These are phyloP conservation scores for Diloba caeruleocephala DNA, from an alignment of 2,888 invertebrate species.

Conservation along the genomic window DNA sequence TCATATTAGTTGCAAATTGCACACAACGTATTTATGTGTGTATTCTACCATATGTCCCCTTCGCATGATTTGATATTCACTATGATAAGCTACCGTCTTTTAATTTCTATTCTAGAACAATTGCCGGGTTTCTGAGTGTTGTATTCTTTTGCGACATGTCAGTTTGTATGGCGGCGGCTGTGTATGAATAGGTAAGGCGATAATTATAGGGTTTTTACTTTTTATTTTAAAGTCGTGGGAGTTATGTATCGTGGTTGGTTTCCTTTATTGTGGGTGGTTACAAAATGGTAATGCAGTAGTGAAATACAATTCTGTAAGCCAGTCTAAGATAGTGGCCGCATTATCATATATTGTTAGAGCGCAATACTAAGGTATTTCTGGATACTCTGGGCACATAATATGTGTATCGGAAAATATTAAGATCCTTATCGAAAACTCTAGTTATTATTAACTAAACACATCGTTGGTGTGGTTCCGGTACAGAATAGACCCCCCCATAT, in stretches of 20 bases:
- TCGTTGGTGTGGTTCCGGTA: too few relatives aligned
- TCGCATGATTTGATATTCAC: conserved; percentile 48
- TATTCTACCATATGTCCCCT: conserved; percentile 26
- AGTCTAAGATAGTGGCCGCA: too few relatives aligned
- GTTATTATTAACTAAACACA: too few relatives aligned
- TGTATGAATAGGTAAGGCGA: conserved; percentile 15
- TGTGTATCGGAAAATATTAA: too few relatives aligned
- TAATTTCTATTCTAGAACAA: conserved; percentile 29
- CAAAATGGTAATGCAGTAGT: too few relatives aligned
- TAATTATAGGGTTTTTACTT: conserved; percentile 29
- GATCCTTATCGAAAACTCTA: too few relatives aligned
- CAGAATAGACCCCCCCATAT: too few relatives aligned
- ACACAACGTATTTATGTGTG: conserved; percentile 14
- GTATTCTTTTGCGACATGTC: conserved; percentile 28
- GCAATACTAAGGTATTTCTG: too few relatives aligned
- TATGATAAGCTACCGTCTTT: conserved; percentile 25
- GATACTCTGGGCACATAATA: too few relatives aligned
- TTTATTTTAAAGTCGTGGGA: conserved; percentile 10
- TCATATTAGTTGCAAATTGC: conserved; percentile 25
- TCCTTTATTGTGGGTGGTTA: neutral
- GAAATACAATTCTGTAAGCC: too few relatives aligned
- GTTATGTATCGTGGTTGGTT: neutral
- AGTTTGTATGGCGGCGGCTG: conserved; percentile 2
- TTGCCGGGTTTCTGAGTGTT: conserved; percentile 23
- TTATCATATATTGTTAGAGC: too few relatives aligned